Evolutionary conservation across 1,140 invertebrate species (phyloP).

Genomic region (Neodiprion fabricii): DNA sequence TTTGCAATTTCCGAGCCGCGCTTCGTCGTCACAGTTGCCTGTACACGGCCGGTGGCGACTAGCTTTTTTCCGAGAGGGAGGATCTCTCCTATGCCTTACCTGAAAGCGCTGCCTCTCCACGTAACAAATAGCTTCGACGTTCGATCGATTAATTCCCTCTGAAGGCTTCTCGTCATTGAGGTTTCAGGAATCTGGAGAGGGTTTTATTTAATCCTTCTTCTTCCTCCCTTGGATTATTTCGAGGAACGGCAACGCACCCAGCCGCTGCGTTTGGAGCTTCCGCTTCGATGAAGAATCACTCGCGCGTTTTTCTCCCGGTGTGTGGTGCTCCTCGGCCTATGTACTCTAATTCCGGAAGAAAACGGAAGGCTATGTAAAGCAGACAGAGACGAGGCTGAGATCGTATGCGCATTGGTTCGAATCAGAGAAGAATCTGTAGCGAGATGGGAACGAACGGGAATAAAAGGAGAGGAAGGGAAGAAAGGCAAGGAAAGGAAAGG

Average conservation of each 20-base stretch:
- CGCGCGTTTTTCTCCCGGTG: no score
- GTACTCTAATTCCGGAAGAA: conserved; percentile 42
- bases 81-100: no score
- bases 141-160: not conserved
- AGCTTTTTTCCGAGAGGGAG: not conserved
- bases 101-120: no score
- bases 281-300: conserved; percentile 1
- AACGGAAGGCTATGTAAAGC: not conserved
- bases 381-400: conserved; percentile 35
- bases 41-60: not conserved
- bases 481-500: conserved; percentile 28
- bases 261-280: not conserved
- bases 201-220: not conserved
- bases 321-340: conserved; percentile 34
- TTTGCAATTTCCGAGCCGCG: not conserved
- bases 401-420: conserved; percentile 54
- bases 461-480: conserved; percentile 33
- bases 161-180: not conserved
- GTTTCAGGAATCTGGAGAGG: no score
- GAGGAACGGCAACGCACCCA: not conserved
- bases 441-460: conserved; percentile 8
- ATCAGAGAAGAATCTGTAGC: conserved; percentile 59
- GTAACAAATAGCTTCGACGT: no score
- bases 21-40: not conserved
- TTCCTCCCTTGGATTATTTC: not conserved